Conservation (phyloP, 2,797 vertebrate species). For the Cetoscarus ocellatus region DNA sequence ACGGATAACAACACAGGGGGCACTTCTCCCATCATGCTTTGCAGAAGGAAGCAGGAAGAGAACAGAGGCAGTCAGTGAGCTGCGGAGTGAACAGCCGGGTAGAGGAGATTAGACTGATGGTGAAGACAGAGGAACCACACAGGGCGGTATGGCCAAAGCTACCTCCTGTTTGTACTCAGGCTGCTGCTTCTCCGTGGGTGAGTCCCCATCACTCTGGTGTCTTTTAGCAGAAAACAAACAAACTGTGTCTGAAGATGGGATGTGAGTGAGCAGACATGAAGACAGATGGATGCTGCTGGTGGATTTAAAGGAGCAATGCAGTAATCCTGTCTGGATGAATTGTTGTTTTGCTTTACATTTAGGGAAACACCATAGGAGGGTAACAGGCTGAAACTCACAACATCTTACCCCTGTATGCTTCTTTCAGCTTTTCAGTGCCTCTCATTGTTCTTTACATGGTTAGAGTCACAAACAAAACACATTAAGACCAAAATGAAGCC, state of each 20-base stretch:
- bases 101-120: slow-evolving; percentile 35
- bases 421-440: background rate
- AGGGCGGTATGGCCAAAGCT: slow-evolving; percentile 54
- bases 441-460: background rate
- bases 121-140: slow-evolving; percentile 35
- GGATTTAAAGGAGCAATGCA: slow-evolving; percentile 67
- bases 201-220: slow-evolving; percentile 44
- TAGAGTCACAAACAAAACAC: background rate
- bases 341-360: background rate
- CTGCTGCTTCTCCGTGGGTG: slow-evolving; percentile 60
- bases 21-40: slow-evolving; percentile 77
- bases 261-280: slow-evolving; percentile 18
- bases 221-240: background rate
- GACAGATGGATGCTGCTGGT: slow-evolving; percentile 52
- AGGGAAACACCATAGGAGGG: slow-evolving; percentile 2
- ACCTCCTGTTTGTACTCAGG: slow-evolving; percentile 18
- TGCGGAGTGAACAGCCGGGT: slow-evolving; percentile 23
- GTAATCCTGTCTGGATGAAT: slow-evolving; percentile 25
- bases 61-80: slow-evolving; percentile 14
- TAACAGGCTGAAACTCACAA: background rate
- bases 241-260: background rate
- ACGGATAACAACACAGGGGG: slow-evolving; percentile 5
- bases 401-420: background rate
- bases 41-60: slow-evolving; percentile 73
- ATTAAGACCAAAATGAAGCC: background rate